Base-by-base conservation (phyloP, 2,888 invertebrate genomes). In the Agrilus mali region DNA sequence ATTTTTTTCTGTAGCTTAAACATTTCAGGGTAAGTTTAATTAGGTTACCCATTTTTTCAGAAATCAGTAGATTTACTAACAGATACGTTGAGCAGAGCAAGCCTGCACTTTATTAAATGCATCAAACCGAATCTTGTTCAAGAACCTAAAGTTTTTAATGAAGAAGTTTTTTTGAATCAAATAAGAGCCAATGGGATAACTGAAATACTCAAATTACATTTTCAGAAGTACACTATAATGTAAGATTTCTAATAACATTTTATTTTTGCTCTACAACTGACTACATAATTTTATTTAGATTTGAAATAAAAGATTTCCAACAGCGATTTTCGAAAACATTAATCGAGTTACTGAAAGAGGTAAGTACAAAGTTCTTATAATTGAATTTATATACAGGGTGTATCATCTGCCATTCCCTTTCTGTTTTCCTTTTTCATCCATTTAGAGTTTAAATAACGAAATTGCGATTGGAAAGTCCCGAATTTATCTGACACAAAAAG, bases 61-160 rank as follows among this genome's bases (percentile, higher is more conserved):
- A 57, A 54, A 41, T 64, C 59, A 20, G 52, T 68, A 49, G 66
- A 68, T 50, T 47, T 52, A 1, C 55, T 68, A 37, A 55, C 66
- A 45, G 55, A 56, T 46, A 60, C 60, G 15, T 48, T 68, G n/a
- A 55, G 59, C 7, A 53, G 56, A 38, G 61, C 62, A 38, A 66
- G 67, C 45, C 53, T 60, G 3, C 66, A 68, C 53, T 67, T 66
- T 45, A 59, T 68, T 6, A 61, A 65, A 50, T 68, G 68, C 45
- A 52, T 67, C 12, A 66, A 60, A 47, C 66, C 66, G 13, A 58
- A 55, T 39, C 38, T 46, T 12, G 48, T 45, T 14, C 47, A 54
- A 40, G 46, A 50, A 7, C 37, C 50, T 7, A 51, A 48, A 20
- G 47, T 45, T 36, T 47, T 57, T 20, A 55, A 56, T 33, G 52